These are phyloP conservation scores for Pharmacophagus antenor DNA, from an alignment of 2,888 invertebrate species.

Conservation along the genomic window DNA sequence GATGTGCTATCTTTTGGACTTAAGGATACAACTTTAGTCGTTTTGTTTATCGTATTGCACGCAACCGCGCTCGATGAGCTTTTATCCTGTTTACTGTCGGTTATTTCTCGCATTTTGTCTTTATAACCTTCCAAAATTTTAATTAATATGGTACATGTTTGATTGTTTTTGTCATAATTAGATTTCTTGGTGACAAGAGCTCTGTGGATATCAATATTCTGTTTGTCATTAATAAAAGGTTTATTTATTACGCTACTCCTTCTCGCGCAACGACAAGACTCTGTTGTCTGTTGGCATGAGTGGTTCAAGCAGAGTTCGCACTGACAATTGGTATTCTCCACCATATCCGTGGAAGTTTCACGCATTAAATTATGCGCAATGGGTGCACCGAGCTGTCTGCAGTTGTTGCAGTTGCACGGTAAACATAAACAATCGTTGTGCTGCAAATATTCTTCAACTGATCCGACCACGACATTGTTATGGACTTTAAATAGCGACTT, in stretches of 20 bases:
- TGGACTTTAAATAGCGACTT: conserved; percentile 33
- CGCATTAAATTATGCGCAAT: conserved; percentile 37
- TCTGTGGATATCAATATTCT: conserved; percentile 52
- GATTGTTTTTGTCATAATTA: conserved; percentile 26
- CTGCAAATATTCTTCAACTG: conserved; percentile 40
- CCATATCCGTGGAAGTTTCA: conserved; percentile 49
- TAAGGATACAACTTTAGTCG: neutral
- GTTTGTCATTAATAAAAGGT: conserved; percentile 44
- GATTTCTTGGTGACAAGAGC: conserved; percentile 34
- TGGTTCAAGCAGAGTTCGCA: conserved; percentile 50
- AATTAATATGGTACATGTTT: conserved; percentile 18
- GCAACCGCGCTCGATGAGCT: neutral
- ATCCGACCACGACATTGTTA: conserved; percentile 42
- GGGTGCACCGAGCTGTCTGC: conserved; percentile 37
- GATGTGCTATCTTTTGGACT: conserved; percentile 6
- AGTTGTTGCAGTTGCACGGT: conserved; percentile 55
- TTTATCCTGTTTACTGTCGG: neutral
- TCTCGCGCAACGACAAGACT: conserved; percentile 49
- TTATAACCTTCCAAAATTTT: conserved; percentile 7
- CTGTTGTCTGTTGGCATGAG: conserved; percentile 43
- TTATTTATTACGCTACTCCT: conserved; percentile 47
- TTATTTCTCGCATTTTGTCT: conserved; percentile 1
- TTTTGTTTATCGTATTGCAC: neutral
- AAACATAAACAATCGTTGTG: conserved; percentile 47
- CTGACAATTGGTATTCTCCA: conserved; percentile 43